These are phyloP conservation scores for Chaitophorus viminalis DNA, from an alignment of 2,888 invertebrate genomes.

Conservation along the genomic window DNA sequence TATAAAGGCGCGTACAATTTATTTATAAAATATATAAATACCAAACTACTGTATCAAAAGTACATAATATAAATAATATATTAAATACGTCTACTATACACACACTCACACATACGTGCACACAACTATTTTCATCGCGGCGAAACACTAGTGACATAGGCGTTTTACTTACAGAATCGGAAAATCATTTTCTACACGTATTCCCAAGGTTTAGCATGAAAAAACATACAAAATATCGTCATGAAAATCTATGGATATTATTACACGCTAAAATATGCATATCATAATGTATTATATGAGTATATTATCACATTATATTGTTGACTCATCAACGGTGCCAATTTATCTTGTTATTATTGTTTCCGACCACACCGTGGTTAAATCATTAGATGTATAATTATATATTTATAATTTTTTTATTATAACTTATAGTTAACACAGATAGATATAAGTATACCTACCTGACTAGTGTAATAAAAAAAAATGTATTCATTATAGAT, in stretches of 20 bases:
- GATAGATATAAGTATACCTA: neutral
- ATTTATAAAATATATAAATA: too few relatives aligned
- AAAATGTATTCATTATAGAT: neutral
- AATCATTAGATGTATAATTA: too few relatives aligned
- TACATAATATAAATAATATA: too few relatives aligned
- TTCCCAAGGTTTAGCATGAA: conserved; percentile 46
- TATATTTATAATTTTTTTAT: too few relatives aligned
- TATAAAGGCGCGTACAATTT: too few relatives aligned
- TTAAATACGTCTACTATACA: neutral
- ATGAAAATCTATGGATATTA: neutral
- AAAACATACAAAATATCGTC: conserved; percentile 17
- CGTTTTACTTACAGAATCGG: conserved; percentile 55
- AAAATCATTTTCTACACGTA: conserved; percentile 54
- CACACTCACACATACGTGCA: neutral
- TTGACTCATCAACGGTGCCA: neutral
- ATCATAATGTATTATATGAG: neutral
- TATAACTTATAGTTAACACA: too few relatives aligned
- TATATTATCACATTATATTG: neutral
- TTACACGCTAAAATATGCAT: neutral
- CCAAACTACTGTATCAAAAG: too few relatives aligned
- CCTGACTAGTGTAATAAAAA: neutral
- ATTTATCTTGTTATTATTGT: neutral
- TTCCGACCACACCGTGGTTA: neutral
- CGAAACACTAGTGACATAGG: neutral
- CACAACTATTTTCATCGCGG: neutral